Base-by-base conservation (phyloP, 2,888 invertebrate species). In the Lamproptera curius region DNA sequence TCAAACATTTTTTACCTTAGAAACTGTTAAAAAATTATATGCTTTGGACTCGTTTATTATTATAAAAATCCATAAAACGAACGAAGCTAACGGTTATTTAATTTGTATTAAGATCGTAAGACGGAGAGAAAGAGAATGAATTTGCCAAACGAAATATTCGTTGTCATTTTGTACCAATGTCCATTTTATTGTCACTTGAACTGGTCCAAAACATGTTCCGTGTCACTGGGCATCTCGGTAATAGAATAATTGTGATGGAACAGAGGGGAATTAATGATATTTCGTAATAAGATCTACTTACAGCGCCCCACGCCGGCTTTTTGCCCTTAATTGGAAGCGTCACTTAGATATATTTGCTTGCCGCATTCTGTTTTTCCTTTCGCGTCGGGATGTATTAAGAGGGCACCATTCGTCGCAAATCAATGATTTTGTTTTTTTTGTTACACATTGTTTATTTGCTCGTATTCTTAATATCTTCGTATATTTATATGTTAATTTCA, bases 221-320 rank as follows among this genome's bases (percentile, higher is more conserved):
- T 36, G 43, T 36, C 43, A 28, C 16, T 43, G 43, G 36, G 28
- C 16, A 36, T 36, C 36, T 20, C 40, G 11, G 28, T 46, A 36
- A 46, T 41, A 17, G 41, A 46, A 46, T 41, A 46, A 46, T 41
- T 46, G 46, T 41, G 28, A 46, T 35, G 28, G 36, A 41, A 46
- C 41, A 40, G 34, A 28, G 13, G 33, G 36, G 16, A 10, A 28
- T 43, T 41, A 41, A 46, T 41, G 41, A 39, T 16, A 36, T 46
- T 41, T 16, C 41, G 26, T 41, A 35, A 28, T 46, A 16, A 16
- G 26, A 16, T 23, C 36, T 43, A 40, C 23, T 13, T 26, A 20
- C n/a, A n/a, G 13, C 34, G 16, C 35, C 46, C 36, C 40, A 26
- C 41, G 46, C 46, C 14, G 26, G 26, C 35, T 28, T 46, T 28